Percentiles rank a stretch among this genome's conserved stretches.
Evolutionary conservation across 37 sponge, comb jelly and placozoan genomes (phyloP).

Genomic region (Bolinopsis microptera): DNA sequence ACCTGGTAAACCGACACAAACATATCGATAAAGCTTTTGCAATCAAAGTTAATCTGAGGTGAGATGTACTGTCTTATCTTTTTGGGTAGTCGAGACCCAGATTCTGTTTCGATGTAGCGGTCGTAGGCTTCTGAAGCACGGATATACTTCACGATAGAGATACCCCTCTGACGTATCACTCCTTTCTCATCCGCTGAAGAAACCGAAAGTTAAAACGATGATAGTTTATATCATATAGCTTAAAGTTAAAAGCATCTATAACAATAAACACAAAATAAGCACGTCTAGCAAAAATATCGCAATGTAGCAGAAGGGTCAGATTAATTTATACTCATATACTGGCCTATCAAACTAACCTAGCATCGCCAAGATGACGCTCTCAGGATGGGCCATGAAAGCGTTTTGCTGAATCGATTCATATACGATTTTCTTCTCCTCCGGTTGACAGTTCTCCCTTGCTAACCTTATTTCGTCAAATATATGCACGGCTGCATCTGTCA

Average conservation of each 20-base stretch:
- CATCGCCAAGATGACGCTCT: not conserved
- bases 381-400: not conserved
- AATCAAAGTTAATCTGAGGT: not conserved
- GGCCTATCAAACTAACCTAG: not conserved
- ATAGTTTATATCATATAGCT: no score
- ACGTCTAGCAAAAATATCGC: no score
- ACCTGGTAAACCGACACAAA: not conserved
- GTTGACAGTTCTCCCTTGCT: not conserved
- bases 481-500: not conserved
- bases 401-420: no score
- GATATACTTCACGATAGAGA: not conserved
- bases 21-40: not conserved
- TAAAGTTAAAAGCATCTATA: no score
- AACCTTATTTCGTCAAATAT: not conserved
- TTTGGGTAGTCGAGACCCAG: not conserved
- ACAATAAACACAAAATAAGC: no score
- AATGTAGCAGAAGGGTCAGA: no score
- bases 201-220: no score
- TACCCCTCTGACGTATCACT: not conserved
- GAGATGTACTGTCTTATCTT: not conserved
- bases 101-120: not conserved
- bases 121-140: not conserved
- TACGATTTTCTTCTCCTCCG: not conserved
- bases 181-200: not conserved
- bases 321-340: no score